Base-by-base conservation (phyloP, 2,113 vertebrate species). In the Elaphurus davidianus region DNA sequence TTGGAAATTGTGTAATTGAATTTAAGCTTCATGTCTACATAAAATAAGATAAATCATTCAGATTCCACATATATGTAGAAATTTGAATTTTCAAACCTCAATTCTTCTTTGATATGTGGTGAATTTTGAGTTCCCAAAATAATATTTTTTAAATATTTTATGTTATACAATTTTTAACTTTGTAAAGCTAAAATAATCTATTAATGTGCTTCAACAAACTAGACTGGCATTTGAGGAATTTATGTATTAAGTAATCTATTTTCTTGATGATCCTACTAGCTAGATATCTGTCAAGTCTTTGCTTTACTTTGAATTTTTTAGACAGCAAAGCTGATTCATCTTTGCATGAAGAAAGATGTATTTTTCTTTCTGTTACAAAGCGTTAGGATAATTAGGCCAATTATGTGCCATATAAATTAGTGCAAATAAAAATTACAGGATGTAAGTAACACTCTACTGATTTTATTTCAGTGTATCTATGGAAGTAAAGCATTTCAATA, bases 41-140 rank as follows among this genome's bases (percentile, higher is more conserved):
- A 97, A 52, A 96, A 96, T 52, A 93, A 93, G 7, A 95, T 45
- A 96, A 92, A 6, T 71, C 62, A 98, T 98, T 98, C 1, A 90
- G 94, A 98, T 74, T 98, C 5, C 11, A 98, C 96, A 88, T 97
- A 89, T 92, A 91, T 93, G 93, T 94, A 96, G 92, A 50, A 91
- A 91, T 96, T 76, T 90, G 3, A 55, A 94, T 98, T 93, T 94
- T n/a, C 36, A 94, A 93, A 95, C 60, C 33, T 76, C 12, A 86
- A 43, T 74, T 54, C 47, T 97, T 93, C 21, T 79, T 98, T 97
- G 1, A 5, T 92, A 7, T 6, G 7, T 60, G 2, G 7, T 89
- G 62, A 87, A 36, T 97, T 98, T 78, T 92, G 3, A 13, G 95
- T 89, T 83, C 74, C 27, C 88, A 83, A 97, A 85, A 21, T 21